Conservation (phyloP, 2,797 vertebrate genomes). For the Percopsis omiscomaycus region DNA sequence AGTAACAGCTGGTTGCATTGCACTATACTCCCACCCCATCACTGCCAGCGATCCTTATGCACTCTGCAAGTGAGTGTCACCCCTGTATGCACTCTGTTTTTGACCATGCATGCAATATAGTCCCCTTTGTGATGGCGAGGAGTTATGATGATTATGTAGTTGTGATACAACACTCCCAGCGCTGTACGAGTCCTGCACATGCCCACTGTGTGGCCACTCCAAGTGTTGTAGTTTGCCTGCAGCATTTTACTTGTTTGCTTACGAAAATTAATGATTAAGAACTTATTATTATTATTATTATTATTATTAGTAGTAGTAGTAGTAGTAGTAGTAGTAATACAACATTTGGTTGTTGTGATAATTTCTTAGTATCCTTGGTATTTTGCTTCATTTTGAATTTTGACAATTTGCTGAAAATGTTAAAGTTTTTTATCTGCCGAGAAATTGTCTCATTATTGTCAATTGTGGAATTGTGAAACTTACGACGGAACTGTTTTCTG, state of each 20-base stretch:
- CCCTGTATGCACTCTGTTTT: slow-evolving; percentile 59
- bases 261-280: slow-evolving; percentile 69
- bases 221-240: slow-evolving; percentile 94
- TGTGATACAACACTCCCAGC: slow-evolving; percentile 97
- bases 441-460: slow-evolving; percentile 82
- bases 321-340: slow-evolving; percentile 79
- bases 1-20: slow-evolving; percentile 67
- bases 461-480: slow-evolving; percentile 92
- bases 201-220: slow-evolving; percentile 94
- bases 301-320: slow-evolving; percentile 73
- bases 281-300: slow-evolving; percentile 82
- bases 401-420: slow-evolving; percentile 59
- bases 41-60: slow-evolving; percentile 48
- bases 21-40: slow-evolving; percentile 73
- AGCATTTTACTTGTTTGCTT: slow-evolving; percentile 87
- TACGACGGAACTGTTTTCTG: slow-evolving; percentile 89
- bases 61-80: slow-evolving; percentile 22
- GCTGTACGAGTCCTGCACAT: slow-evolving; percentile 93
- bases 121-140: slow-evolving; percentile 85
- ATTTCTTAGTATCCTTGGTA: slow-evolving; percentile 55
- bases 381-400: slow-evolving; percentile 66
- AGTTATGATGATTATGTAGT: slow-evolving; percentile 93
- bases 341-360: slow-evolving; percentile 75
- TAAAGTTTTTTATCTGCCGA: slow-evolving; percentile 57
- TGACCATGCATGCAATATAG: slow-evolving; percentile 87